Evolutionary conservation across 1,140 invertebrate species (phyloP), one percentile per base, ranked within the genome.

Genomic region (Pogonognathellus flavescens): DNA sequence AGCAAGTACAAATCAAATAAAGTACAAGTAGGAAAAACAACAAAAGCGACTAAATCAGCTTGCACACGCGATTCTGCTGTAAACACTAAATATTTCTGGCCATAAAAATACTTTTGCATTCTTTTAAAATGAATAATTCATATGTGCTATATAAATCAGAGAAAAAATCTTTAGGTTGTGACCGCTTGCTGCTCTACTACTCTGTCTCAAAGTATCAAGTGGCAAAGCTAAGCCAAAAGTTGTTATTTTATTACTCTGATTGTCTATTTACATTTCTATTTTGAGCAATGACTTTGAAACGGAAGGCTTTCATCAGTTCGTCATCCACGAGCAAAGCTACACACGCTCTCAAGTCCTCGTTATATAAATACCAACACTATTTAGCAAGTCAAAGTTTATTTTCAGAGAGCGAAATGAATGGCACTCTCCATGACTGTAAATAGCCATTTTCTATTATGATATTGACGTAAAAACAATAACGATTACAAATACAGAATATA

Each of bases 231-330:
- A 72, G 11, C 14, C 25, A 11, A 72, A 72, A 72, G 25, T 72
- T 16, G 41, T 49, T 76, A 76, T 50, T 76, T 76, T 76, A 76
- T 76, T 76, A 76, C 41, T 50, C 62, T 66, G 62, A 66, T 66
- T 66, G n/a, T 76, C 70, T 76, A 76, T 76, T 76, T 76, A 50
- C 70, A 76, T 76, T 76, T 76, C 70, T 76, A 76, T 76, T 76
- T 76, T 76, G 14, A 50, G 41, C 14, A 20, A n/a, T 76, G 70
- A 76, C 70, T 49, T 50, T 76, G n/a, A 14, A 76, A 41, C 49
- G 16, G n/a, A 76, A 18, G 25, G 22, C 66, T 49, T 66, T 66
- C 60, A 66, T 76, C 70, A 76, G 25, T 76, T 76, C 70, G 41
- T 72, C 66, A 18, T 20, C 7, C 55, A 16, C 14, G 20, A 14